These are phyloP conservation scores for Poeciliopsis gracilis DNA, from an alignment of 2,797 vertebrate species.

Conservation along the genomic window DNA sequence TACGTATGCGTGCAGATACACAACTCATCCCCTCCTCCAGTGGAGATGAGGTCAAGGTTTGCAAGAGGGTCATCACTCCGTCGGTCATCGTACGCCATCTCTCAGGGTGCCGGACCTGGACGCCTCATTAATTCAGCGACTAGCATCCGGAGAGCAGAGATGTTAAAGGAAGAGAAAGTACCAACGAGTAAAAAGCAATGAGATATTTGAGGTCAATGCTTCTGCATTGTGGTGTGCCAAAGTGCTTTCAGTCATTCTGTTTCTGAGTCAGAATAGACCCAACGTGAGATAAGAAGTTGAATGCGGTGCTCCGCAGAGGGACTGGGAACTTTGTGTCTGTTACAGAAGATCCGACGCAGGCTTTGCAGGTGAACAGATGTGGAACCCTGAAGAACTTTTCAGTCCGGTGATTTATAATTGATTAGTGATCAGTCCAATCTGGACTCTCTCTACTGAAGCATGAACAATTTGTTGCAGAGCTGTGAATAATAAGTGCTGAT, in stretches of 20 bases:
- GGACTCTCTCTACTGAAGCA: neutral
- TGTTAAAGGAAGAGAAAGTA: constrained; percentile 37
- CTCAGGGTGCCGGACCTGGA: constrained; percentile 81
- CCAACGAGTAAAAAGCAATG: constrained; percentile 10
- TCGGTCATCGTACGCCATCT: constrained; percentile 86
- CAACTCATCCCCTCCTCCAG: constrained; percentile 24
- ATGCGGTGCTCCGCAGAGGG: neutral
- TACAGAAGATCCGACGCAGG: neutral
- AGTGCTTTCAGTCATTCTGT: neutral
- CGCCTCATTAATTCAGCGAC: constrained; percentile 77
- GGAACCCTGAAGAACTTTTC: neutral
- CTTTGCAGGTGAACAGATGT: neutral
- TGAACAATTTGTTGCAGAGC: neutral
- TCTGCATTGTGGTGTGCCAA: neutral
- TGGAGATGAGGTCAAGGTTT: constrained; percentile 73
- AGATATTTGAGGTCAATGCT: neutral
- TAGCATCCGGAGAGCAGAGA: constrained; percentile 19
- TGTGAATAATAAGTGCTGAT: neutral
- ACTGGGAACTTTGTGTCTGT: neutral
- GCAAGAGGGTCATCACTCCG: constrained; percentile 55
- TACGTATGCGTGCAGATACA: constrained; percentile 70
- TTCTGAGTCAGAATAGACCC: neutral
- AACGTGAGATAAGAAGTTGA: neutral
- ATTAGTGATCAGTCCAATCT: neutral
- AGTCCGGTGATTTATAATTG: neutral